Base-by-base conservation (phyloP, 1,140 invertebrate species). In the Brachionus rotundiformis region DNA sequence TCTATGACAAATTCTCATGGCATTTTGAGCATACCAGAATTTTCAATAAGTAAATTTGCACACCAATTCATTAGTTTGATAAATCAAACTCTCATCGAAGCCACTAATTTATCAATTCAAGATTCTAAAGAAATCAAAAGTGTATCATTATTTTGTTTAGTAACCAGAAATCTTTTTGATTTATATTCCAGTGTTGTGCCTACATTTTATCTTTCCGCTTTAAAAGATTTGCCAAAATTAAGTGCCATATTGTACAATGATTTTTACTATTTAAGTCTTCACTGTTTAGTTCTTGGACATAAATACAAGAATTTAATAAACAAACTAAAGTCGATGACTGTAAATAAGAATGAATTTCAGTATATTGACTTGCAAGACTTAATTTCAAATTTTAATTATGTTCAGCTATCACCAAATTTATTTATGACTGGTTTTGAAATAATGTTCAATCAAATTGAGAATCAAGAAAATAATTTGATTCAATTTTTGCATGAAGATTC, bases 211-310 rank as follows among this genome's bases (percentile, higher is more conserved):
- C 33, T 16, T 19, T 39, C 31, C 3, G 25, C n/a, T 79, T 31
- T 54, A 11, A 59, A 54, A 59, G 33, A 63, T 10, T 31, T 79
- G 11, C 76, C 76, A 33, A 79, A 59, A 16, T 33, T 79, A 25
- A 79, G 76, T 59, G 76, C 76, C 19, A 79, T 59, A 59, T 13
- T 79, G 5, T 63, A 36, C 47, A 79, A 79, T 29, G 76, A 79
- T 63, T 63, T 79, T 79, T 63, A 59, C 31, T 63, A 59, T 79
- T 19, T 79, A 36, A 63, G 47, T 19, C 25, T 59, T 27, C 16
- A 63, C 41, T 79, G 76, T 59, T 16, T 79, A 11, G 23, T 39
- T 19, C 19, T 79, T 16, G 59, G 47, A 2, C 47, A 54, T n/a
- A 79, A 79, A 59, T 79, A 59, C 54, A 54, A 63, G 25, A 79